These are phyloP conservation scores for Andrena fulva DNA, from an alignment of 2,888 invertebrate species.

Conservation along the genomic window DNA sequence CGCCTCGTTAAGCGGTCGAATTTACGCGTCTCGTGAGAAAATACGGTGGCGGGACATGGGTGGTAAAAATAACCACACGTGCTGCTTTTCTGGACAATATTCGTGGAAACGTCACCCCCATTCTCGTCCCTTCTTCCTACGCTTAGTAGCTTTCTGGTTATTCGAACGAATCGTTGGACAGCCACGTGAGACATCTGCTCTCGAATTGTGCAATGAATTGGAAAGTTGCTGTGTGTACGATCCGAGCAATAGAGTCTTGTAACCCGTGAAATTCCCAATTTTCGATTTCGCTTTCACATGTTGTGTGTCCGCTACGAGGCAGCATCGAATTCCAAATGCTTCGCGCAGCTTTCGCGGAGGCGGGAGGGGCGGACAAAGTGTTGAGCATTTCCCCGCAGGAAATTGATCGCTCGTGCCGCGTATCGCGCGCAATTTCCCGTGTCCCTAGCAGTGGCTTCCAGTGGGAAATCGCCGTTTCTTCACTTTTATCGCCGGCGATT, in stretches of 20 bases:
- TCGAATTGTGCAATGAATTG: no score
- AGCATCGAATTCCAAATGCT: background rate
- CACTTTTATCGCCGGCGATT: constrained; percentile 68
- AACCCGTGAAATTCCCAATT: no score
- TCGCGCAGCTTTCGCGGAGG: no score
- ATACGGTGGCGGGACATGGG: background rate
- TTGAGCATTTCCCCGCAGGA: background rate
- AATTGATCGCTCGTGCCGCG: constrained; percentile 38
- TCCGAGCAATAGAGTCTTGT: no score
- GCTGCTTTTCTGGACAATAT: constrained; percentile 14
- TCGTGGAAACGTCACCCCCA: background rate
- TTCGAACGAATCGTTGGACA: background rate
- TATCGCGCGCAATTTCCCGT: constrained; percentile 30
- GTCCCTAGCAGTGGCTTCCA: background rate
- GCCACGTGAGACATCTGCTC: no score
- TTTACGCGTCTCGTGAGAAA: constrained; percentile 47
- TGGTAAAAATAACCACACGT: constrained; percentile 7
- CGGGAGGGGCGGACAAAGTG: background rate
- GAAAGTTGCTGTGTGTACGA: no score
- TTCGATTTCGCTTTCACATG: no score
- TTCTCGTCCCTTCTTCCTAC: no score
- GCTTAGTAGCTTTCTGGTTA: background rate
- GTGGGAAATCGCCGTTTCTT: constrained; percentile 39
- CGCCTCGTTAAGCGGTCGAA: constrained; percentile 38
- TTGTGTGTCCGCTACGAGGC: background rate